A percentile compares a stretch with the other conserved stretches of the same genome.
These are phyloP conservation scores for Sarotherodon lohbergeri DNA, from an alignment of 2,113 vertebrate species.

Conservation along the genomic window DNA sequence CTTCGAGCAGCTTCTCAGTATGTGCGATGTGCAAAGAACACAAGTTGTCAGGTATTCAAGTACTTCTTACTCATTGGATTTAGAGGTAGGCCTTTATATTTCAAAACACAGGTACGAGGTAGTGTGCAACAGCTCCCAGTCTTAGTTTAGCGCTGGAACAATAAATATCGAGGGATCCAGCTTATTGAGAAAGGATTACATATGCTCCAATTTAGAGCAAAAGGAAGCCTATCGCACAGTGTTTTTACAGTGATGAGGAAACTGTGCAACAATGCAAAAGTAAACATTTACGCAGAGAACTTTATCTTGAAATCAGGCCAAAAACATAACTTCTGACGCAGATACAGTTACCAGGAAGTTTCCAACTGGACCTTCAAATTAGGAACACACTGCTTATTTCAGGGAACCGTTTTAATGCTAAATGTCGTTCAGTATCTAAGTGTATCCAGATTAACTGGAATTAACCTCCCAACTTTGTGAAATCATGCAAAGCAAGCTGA, in stretches of 20 bases:
- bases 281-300: slow-evolving; percentile 33
- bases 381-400: background rate
- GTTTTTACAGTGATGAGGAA: background rate
- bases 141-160: background rate
- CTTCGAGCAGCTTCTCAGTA: slow-evolving; percentile 49
- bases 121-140: slow-evolving; percentile 32
- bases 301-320: background rate
- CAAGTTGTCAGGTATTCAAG: slow-evolving; percentile 49
- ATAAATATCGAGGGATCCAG: background rate
- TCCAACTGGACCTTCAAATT: background rate
- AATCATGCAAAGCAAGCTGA: background rate
- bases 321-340: background rate
- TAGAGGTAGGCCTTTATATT: slow-evolving; percentile 59
- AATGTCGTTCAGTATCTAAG: background rate
- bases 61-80: slow-evolving; percentile 33
- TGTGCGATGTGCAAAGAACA: slow-evolving; percentile 64
- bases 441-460: background rate
- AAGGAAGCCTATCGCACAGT: background rate
- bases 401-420: background rate
- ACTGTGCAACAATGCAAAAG: slow-evolving; percentile 54
- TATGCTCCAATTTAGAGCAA: background rate
- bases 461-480: background rate
- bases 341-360: background rate
- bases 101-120: slow-evolving; percentile 40
- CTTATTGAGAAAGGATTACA: background rate